phyloP scores from a whole-genome alignment of 37 sponge, comb jelly and placozoan genomes.

The Halisarca cf. caerulea region DNA sequence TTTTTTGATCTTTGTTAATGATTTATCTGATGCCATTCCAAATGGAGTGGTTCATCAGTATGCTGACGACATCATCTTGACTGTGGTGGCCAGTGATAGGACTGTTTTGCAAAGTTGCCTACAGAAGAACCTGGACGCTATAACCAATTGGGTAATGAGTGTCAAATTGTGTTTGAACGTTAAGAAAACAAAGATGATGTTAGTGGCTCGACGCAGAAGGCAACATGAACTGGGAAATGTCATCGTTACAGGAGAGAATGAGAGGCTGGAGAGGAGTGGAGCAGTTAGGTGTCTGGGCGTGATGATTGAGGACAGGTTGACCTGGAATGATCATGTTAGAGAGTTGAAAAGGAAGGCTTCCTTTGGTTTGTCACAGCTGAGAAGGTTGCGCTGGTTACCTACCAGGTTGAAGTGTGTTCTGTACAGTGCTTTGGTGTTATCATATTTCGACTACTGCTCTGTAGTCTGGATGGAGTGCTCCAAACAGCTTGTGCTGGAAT shows the following conservation, averaged over 20 bases:
- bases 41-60: background rate
- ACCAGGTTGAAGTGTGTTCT: background rate
- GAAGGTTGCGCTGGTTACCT: background rate
- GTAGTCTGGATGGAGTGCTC: background rate
- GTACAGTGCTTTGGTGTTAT: background rate
- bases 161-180: background rate
- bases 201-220: background rate
- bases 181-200: background rate
- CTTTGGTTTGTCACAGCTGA: background rate
- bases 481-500: background rate
- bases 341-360: background rate
- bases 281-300: background rate
- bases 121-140: background rate
- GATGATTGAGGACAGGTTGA: background rate
- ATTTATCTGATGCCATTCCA: constrained; percentile 13
- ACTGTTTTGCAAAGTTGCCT: background rate
- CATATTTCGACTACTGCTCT: background rate
- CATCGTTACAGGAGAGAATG: background rate
- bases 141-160: background rate
- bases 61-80: constrained; percentile 34
- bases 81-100: background rate
- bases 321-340: background rate
- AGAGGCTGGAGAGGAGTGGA: background rate
- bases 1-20: constrained; percentile 35
- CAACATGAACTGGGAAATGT: background rate